Evolutionary conservation across 2,113 vertebrate genomes (phyloP).

Genomic region (Sylvia atricapilla): DNA sequence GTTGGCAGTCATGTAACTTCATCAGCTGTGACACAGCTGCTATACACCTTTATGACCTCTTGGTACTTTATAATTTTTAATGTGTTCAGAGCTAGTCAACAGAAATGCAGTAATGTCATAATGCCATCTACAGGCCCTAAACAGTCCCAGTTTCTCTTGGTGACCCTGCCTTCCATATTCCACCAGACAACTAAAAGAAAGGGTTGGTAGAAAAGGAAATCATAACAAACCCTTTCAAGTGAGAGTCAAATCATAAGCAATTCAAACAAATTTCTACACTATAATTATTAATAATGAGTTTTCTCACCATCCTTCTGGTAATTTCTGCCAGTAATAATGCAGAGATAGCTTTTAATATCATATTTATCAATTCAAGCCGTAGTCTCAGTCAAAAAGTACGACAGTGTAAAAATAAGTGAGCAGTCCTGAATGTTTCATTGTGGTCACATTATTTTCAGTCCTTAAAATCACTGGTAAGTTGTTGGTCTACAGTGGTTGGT

Average conservation of each 20-base stretch:
- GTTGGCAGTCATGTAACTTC: neutral
- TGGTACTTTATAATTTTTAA: neutral
- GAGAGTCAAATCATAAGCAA: neutral
- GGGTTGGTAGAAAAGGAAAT: neutral
- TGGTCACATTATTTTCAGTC: neutral
- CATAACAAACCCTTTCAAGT: neutral
- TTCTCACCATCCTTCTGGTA: neutral
- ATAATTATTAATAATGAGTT: neutral
- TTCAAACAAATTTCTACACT: neutral
- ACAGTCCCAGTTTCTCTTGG: neutral
- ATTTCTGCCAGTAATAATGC: neutral
- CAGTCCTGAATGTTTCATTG: neutral
- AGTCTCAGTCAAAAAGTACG: neutral
- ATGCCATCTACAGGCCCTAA: constrained; percentile 58
- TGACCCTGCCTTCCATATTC: neutral
- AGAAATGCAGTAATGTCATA: constrained; percentile 24
- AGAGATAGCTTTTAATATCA: neutral
- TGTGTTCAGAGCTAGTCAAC: neutral
- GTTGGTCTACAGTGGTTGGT: neutral
- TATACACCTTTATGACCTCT: neutral
- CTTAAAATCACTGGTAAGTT: neutral
- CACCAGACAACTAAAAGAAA: neutral
- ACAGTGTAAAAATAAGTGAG: neutral
- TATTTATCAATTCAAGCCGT: neutral
- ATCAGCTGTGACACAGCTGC: neutral